Evolutionary conservation across 2,113 vertebrate species (phyloP).

Genomic region (Carollia perspicillata): DNA sequence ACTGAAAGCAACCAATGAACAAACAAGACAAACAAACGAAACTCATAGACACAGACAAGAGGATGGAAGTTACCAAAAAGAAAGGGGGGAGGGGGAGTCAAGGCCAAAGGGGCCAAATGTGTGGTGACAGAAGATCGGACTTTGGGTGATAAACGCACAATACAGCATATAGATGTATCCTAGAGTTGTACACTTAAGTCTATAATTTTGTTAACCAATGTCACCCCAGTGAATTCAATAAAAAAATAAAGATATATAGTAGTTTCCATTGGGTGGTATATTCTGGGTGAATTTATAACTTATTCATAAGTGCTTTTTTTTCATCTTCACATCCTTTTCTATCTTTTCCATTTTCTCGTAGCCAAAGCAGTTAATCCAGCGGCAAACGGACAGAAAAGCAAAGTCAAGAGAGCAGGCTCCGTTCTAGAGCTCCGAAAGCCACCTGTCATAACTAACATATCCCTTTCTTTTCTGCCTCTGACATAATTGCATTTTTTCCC

Average conservation of each 20-base stretch:
- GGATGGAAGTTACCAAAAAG: neutral
- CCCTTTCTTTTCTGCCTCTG: neutral
- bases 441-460: neutral
- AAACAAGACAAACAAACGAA: neutral
- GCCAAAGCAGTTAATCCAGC: neutral
- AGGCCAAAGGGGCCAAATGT: neutral
- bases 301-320: neutral
- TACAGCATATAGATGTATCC: neutral
- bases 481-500: constrained; percentile 14
- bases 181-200: neutral
- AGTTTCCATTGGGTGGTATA: neutral
- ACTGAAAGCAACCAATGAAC: neutral
- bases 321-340: neutral
- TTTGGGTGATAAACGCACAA: neutral
- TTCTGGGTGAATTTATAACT: neutral
- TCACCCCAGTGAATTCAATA: neutral
- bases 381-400: neutral
- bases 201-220: neutral
- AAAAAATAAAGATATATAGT: neutral
- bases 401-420: neutral
- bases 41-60: neutral
- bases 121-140: neutral
- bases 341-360: neutral
- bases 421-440: neutral
- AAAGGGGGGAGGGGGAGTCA: neutral